Evolutionary conservation across 2,113 vertebrate genomes (phyloP), one percentile per base, ranked within the genome.

Genomic region (Trachemys scripta): DNA sequence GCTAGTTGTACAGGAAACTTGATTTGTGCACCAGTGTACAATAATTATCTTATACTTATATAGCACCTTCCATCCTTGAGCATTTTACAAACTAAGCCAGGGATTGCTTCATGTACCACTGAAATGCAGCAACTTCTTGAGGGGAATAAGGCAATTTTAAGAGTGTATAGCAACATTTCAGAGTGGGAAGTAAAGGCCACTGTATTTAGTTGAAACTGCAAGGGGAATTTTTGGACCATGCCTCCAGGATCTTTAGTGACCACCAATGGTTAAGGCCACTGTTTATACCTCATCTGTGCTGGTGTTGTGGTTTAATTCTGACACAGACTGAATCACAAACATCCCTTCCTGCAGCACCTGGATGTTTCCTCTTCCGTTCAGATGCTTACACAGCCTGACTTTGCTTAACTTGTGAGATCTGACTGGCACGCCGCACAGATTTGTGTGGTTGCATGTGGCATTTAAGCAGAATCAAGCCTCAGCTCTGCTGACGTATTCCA

Each of bases 291-390:
- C 72, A 20, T 94, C 38, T 79, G 57, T 8, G 89, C 90, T 56
- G 47, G 10, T 56, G 19, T 78, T 51, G 38, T 79, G 3, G 69
- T 86, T 76, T 25, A 29, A 38, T 1, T 53, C 29, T 47, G 24
- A 27, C 11, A 45, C 72, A 78, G 89, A 2, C 93, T 91, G 96
- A 93, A 42, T 89, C 87, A 75, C 95, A 31, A 19, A 19, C 38
- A 89, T 75, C 92, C 88, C 85, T 54, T 80, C 42, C 42, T 10
- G 5, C 65, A 35, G 50, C 2, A 4, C 38, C 10, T 78, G 1
- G 22, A 10, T 29, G 6, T 22, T 49, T 83, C 65, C 45, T 65
- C 6, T n/a, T 78, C 82, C 20, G 0, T 35, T 80, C 62, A 87
- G 87, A 86, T 53, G 89, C 53, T 95, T 78, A 78, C 5, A 0